Base-by-base conservation (phyloP, 2,797 vertebrate species). In the Aratinga solstitialis region DNA sequence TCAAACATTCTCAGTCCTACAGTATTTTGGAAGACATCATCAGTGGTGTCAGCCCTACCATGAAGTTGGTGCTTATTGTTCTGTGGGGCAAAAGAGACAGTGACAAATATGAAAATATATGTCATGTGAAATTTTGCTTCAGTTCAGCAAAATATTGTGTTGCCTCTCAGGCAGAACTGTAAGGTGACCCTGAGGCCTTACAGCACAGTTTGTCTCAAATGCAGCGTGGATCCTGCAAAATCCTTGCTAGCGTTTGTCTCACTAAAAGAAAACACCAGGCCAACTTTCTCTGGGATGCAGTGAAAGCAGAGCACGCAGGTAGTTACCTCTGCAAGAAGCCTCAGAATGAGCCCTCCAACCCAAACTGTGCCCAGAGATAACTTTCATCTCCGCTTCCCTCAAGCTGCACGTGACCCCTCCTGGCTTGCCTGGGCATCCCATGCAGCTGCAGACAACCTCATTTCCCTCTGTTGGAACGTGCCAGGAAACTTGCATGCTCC, bases 341-440 rank as follows among this genome's bases (percentile, higher is more conserved):
- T 91, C 34, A 54, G 59, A 79, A 74, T 63, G 87, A 96, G 67
- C 74, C 87, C 69, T 86, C 50, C 76, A 69, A 69, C 76, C 79
- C 6, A 9, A 56, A 38, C 73, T 40, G 76, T 86, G 66, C 78
- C 71, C 65, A 0, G 32, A 87, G 56, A 59, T 11, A 75, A 53
- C 67, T 75, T 87, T 93, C 94, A 90, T 93, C 94, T 96, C 91
- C 1, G 2, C 75, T 87, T 88, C 78, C 68, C 62, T 87, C 0
- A 3, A 78, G 69, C 89, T 87, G 77, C 84, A 45, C 1, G 2
- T 71, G 82, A 36, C 58, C 43, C 40, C n/a, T 90, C 47, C 56
- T 94, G 71, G 36, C 51, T 50, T 10, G 7, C 42, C 86, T n/a
- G 13, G 61, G 78, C 5, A 1, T 69, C 47, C 34, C 51, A 7